Conservation (phyloP, 2,113 vertebrate genomes). For the Spea multiplicata region DNA sequence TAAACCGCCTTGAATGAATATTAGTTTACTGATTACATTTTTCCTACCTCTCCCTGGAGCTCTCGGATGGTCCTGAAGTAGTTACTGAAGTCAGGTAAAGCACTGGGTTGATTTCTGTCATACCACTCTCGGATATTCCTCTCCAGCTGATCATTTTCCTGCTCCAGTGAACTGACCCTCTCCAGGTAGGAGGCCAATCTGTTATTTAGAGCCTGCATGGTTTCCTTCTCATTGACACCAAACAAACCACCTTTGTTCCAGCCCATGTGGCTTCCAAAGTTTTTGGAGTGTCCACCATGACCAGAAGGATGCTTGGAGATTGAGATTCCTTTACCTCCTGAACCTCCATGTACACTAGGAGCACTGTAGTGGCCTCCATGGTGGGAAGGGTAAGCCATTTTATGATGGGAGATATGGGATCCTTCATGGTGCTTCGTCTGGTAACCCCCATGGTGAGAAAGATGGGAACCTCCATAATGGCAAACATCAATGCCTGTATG, state of each 20-base stretch:
- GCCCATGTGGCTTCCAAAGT: background rate
- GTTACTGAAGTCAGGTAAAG: background rate
- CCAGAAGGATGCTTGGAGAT: constrained; percentile 2
- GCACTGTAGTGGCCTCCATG: background rate
- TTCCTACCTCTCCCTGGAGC: constrained; percentile 53
- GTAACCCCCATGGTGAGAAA: background rate
- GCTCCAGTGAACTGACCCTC: constrained; percentile 71
- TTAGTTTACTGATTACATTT: background rate
- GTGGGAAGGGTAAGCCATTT: background rate
- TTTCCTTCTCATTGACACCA: constrained; percentile 74
- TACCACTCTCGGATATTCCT: constrained; percentile 66
- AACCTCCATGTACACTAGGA: constrained; percentile 20
- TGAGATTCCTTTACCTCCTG: constrained; percentile 15
- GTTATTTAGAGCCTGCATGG: constrained; percentile 86
- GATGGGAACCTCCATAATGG: background rate
- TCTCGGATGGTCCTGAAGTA: constrained; percentile 12
- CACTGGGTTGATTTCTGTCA: constrained; percentile 43
- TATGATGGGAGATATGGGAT: background rate
- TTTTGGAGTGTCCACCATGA: background rate
- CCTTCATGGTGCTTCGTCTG: background rate
- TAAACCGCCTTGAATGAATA: background rate
- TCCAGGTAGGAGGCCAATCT: constrained; percentile 79
- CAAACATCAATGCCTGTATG: background rate
- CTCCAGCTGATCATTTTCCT: constrained; percentile 73
- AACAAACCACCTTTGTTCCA: constrained; percentile 21